Base-by-base conservation (phyloP, 2,797 vertebrate genomes). In the Ptychadena robeensis region DNA sequence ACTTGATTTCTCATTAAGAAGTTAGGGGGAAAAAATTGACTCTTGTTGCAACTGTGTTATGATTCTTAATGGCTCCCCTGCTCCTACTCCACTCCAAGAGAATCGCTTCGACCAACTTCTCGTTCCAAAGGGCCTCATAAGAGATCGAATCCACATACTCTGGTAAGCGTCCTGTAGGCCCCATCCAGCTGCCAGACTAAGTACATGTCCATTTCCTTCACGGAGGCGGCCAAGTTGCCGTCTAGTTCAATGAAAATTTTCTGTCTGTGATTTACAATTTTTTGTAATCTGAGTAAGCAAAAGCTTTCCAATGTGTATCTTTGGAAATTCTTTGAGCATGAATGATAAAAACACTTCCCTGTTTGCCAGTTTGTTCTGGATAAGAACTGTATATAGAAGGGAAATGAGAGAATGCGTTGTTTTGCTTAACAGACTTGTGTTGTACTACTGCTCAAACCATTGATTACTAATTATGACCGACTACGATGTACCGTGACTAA, bases 181-280 rank as follows among this genome's bases (percentile, higher is more conserved):
- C 66, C 72, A 53, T 85, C 57, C 72, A 76, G 57, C 83, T 81
- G 78, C 83, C 83, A 80, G 66, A 81, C 74, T 76, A 71, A 76
- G 65, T 75, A 73, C 65, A 69, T 48, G 71, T 68, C 82, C 82
- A 70, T 79, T 79, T 80, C 70, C 82, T 80, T 85, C 65, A 53
- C 31, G 25, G 22, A 69, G 48, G 44, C 78, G 15, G 83, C 83
- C 83, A 85, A 85, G 63, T 61, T 57, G 65, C 57, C 72, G 78
- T 85, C 83, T 9, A 71, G 72, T 85, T 85, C 78, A 85, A 81
- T 85, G 78, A 85, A 85, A 85, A 65, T 85, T 64, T 85, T 81
- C 35, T 76, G 37, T 78, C 18, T 65, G 72, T 81, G 83, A 85
- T 85, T 85, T 85, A 85, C 80, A 75, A 75, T 85, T 85, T 85